A percentile compares a stretch with the other conserved stretches of the same genome.
phyloP scores from a whole-genome alignment of 1,140 invertebrate genomes.

The Dryas iulia region DNA sequence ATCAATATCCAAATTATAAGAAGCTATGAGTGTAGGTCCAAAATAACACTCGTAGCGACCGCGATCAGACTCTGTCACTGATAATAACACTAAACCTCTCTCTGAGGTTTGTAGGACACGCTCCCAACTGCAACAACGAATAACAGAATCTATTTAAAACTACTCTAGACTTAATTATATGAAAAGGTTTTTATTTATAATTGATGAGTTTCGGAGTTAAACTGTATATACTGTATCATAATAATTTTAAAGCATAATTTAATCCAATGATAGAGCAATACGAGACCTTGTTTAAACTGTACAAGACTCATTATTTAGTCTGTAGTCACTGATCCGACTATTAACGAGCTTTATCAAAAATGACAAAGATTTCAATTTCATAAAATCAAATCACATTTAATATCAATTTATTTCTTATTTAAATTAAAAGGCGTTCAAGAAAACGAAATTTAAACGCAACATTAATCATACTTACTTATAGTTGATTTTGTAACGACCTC shows the following conservation, averaged over 20 bases:
- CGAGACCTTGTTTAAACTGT: neutral
- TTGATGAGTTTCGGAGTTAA: no score
- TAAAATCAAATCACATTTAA: neutral
- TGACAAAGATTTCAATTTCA: neutral
- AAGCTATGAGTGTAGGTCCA: slow-evolving; percentile 84
- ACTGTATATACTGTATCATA: no score
- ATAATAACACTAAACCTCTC: slow-evolving; percentile 86
- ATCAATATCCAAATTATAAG: slow-evolving; percentile 87
- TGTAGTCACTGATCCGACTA: neutral
- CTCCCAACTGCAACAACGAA: slow-evolving; percentile 79
- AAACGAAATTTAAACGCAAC: slow-evolving; percentile 6
- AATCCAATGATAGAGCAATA: neutral
- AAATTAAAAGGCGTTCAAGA: slow-evolving; percentile 2
- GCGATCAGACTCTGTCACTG: slow-evolving; percentile 85
- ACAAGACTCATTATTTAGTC: neutral
- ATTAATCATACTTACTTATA: slow-evolving; percentile 63
- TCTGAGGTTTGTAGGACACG: slow-evolving; percentile 87
- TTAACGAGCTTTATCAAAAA: neutral
- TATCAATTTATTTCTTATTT: neutral
- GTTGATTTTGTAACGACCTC: slow-evolving; percentile 81
- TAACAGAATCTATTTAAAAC: slow-evolving; percentile 37
- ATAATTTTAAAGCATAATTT: no score
- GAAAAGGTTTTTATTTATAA: no score
- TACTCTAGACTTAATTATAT: no score
- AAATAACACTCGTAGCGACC: slow-evolving; percentile 87